Evolutionary conservation across 2,888 invertebrate genomes (phyloP).

Genomic region (Drosophila meridiana): DNA sequence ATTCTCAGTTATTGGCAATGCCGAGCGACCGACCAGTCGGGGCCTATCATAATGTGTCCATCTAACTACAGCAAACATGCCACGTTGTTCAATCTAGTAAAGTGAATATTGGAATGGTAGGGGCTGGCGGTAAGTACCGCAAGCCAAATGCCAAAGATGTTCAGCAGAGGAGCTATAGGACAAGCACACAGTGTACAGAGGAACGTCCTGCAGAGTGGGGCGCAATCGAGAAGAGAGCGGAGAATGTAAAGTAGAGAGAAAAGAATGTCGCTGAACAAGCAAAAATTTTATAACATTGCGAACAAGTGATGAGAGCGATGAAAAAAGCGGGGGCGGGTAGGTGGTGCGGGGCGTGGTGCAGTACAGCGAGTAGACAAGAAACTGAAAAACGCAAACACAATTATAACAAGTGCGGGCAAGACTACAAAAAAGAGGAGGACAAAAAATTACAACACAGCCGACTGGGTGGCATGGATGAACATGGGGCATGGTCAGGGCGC

Average conservation of each 20-base stretch:
- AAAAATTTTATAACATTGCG: conserved; percentile 76
- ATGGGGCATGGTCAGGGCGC: conserved; percentile 3
- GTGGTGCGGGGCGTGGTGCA: not conserved
- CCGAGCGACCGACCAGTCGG: conserved; percentile 14
- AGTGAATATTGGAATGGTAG: conserved; percentile 47
- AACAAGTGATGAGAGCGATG: conserved; percentile 52
- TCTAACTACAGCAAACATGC: conserved; percentile 52
- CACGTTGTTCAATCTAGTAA: conserved; percentile 68
- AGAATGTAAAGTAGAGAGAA: conserved; percentile 38
- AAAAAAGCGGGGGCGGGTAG: not conserved
- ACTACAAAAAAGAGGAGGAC: conserved; percentile 27
- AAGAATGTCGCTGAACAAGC: conserved; percentile 75
- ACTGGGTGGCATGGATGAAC: conserved; percentile 44
- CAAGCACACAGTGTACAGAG: conserved; percentile 7
- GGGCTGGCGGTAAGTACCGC: conserved; percentile 57
- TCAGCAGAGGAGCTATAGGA: conserved; percentile 33
- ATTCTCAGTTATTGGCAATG: conserved; percentile 36
- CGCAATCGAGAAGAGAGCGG: conserved; percentile 4
- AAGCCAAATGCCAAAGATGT: conserved; percentile 69
- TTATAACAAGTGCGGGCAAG: conserved; percentile 74
- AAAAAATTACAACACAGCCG: conserved; percentile 43
- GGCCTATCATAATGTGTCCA: conserved; percentile 58
- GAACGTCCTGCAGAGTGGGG: conserved; percentile 2
- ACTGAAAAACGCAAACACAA: conserved; percentile 77
- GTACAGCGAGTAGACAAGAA: conserved; percentile 31